Conservation (phyloP, 1,140 invertebrate species). For the Drosophila lowei region DNA sequence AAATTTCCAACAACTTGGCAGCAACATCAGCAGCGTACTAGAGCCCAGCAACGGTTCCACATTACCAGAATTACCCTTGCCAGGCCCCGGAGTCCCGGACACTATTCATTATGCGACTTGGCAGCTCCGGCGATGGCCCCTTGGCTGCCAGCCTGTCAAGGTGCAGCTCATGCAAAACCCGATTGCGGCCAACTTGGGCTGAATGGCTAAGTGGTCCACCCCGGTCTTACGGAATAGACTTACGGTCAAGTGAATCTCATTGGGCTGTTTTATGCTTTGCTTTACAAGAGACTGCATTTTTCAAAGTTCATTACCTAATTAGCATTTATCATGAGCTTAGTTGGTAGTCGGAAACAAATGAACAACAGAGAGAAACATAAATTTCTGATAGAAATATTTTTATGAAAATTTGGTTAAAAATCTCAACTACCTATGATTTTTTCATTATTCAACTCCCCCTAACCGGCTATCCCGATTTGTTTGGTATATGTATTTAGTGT, state of each 20-base stretch:
- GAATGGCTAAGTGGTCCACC: slow-evolving; percentile 44
- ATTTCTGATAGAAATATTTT: too few species aligned
- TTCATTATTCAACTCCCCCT: too few species aligned
- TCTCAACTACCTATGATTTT: too few species aligned
- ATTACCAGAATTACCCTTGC: slow-evolving; percentile 49
- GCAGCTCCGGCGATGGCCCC: slow-evolving; percentile 35
- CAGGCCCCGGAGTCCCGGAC: slow-evolving; percentile 50
- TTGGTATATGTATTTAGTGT: too few species aligned
- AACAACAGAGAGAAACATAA: not conserved
- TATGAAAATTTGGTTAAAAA: too few species aligned
- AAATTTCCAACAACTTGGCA: slow-evolving; percentile 54
- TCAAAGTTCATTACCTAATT: slow-evolving; percentile 38
- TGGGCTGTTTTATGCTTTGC: slow-evolving; percentile 8
- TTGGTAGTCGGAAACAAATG: not conserved
- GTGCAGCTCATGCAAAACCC: slow-evolving; percentile 48
- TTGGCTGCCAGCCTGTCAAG: slow-evolving; percentile 56
- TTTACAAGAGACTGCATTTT: slow-evolving; percentile 34
- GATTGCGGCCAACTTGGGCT: slow-evolving; percentile 40
- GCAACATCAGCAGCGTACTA: slow-evolving; percentile 3
- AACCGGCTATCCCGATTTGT: too few species aligned
- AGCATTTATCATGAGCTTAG: slow-evolving; percentile 11
- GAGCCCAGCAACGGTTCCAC: slow-evolving; percentile 22
- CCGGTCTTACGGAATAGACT: slow-evolving; percentile 9
- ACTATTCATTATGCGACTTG: slow-evolving; percentile 73
- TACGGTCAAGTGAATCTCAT: slow-evolving; percentile 18